Evolutionary conservation across 2,797 vertebrate genomes (phyloP), one percentile per base, ranked within the genome.

Genomic region (Garrulus glandarius): DNA sequence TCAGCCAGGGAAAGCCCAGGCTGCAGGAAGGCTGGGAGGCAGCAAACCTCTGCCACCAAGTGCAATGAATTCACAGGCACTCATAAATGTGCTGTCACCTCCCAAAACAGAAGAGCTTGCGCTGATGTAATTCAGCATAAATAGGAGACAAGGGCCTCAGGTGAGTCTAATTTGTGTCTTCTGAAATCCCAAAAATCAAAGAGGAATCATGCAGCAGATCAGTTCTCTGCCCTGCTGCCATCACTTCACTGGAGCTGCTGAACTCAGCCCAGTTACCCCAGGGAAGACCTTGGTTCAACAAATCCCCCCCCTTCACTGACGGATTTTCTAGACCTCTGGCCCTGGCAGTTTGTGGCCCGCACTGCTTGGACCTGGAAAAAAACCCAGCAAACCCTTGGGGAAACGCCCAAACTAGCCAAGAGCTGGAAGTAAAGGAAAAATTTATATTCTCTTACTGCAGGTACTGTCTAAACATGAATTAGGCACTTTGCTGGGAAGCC

Each of bases 51-150:
- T 20, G 19, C 15, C 53, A 82, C 17, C 32, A 59, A 70, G 34
- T 1, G 2, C 57, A 68, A 26, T 0, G 3, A 43, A 30, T 49
- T 63, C 2, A 0, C 41, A 37, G 17, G 20, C 20, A 43, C 26
- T 50, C n/a, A 41, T 24, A 2, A 44, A 56, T 1, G 1, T 26
- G 37, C 15, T 61, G 17, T 19, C 27, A 26, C n/a, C 16, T 27
- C 30, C 5, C 8, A 37, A 71, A 81, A 46, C 0, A 65, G 12
- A 52, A 5, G 13, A 29, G n/a, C 18, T 59, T 15, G 24, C n/a
- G 43, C 17, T 56, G 50, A 24, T 68, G 53, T n/a, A 88, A 57
- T 52, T 43, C 57, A 44, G 29, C 11, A 7, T 10, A 79, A 55
- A 24, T 2, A 34, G 22, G 37, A 46, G 34, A 24, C 9, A 13